phyloP scores from a whole-genome alignment of 2,888 invertebrate species.

The Eilema caniola region DNA sequence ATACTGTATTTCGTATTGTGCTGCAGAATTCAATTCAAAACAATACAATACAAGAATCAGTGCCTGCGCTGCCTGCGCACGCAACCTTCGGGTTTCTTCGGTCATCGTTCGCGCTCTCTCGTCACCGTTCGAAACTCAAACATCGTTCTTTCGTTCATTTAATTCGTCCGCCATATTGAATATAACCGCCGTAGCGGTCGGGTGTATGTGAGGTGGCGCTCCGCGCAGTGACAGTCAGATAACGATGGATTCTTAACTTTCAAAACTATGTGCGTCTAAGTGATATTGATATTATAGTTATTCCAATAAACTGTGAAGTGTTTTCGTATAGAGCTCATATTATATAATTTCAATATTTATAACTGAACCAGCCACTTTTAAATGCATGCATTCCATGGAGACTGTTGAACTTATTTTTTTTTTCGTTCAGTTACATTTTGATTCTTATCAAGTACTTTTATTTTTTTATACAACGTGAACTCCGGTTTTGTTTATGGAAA shows the following conservation, averaged over 20 bases:
- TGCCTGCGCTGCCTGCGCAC: conserved; percentile 18
- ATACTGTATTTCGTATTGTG: neutral
- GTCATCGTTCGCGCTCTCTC: conserved; percentile 42
- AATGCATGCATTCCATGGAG: conserved; percentile 84
- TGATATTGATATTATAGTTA: conserved; percentile 50
- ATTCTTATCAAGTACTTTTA: conserved; percentile 73
- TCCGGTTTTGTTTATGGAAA: conserved; percentile 54
- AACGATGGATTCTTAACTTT: conserved; percentile 75
- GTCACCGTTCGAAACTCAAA: conserved; percentile 41
- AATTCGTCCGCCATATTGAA: conserved; percentile 77
- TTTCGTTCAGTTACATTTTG: conserved; percentile 76
- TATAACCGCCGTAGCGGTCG: conserved; percentile 61
- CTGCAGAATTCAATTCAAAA: conserved; percentile 9
- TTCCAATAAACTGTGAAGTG: conserved; percentile 66
- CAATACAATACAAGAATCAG: conserved; percentile 29
- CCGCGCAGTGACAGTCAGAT: conserved; percentile 75
- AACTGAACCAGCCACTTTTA: conserved; percentile 69
- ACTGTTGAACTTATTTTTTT: conserved; percentile 82
- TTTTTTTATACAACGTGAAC: conserved; percentile 63
- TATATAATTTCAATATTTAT: conserved; percentile 44
- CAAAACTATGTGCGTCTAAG: conserved; percentile 63
- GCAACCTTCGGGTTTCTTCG: conserved; percentile 39
- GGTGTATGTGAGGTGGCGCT: conserved; percentile 63
- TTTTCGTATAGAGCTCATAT: conserved; percentile 33
- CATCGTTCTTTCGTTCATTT: conserved; percentile 48